Percentiles rank a stretch among this genome's conserved stretches.
These are phyloP conservation scores for Acropternis orthonyx DNA, from an alignment of 2,797 vertebrate genomes.

Conservation along the genomic window DNA sequence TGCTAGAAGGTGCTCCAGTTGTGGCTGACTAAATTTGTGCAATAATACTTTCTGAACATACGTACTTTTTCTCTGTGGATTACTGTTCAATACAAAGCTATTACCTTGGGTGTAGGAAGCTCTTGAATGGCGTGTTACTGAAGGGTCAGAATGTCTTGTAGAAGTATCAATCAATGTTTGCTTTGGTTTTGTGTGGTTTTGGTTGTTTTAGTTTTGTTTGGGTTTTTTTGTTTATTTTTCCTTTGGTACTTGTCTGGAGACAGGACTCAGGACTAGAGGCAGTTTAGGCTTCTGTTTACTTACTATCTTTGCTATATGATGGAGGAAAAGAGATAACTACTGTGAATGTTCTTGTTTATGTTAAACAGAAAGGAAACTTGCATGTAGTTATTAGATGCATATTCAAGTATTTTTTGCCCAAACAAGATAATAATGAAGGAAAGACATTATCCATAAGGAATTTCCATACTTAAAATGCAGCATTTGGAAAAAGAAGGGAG, in stretches of 20 bases:
- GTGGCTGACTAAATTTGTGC: background rate
- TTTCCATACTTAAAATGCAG: background rate
- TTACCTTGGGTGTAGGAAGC: background rate
- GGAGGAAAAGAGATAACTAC: background rate
- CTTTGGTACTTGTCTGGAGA: background rate
- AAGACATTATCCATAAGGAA: background rate
- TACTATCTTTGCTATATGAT: background rate
- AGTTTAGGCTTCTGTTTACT: background rate
- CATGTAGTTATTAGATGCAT: background rate
- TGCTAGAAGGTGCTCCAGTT: background rate
- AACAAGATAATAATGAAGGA: background rate
- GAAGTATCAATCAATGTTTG: background rate
- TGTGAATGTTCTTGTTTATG: background rate
- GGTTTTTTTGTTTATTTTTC: no score
- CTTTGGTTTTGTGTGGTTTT: background rate
- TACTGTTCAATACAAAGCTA: background rate
- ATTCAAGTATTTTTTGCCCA: background rate
- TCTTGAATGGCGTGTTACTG: background rate
- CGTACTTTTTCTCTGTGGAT: fast-evolving
- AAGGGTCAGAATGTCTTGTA: background rate
- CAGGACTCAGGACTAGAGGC: background rate
- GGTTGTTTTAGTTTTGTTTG: background rate
- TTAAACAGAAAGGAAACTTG: background rate
- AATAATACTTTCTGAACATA: background rate
- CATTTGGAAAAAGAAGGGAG: background rate